Conservation (phyloP, 1,140 invertebrate species). For the Trichomalopsis sarcophagae region DNA sequence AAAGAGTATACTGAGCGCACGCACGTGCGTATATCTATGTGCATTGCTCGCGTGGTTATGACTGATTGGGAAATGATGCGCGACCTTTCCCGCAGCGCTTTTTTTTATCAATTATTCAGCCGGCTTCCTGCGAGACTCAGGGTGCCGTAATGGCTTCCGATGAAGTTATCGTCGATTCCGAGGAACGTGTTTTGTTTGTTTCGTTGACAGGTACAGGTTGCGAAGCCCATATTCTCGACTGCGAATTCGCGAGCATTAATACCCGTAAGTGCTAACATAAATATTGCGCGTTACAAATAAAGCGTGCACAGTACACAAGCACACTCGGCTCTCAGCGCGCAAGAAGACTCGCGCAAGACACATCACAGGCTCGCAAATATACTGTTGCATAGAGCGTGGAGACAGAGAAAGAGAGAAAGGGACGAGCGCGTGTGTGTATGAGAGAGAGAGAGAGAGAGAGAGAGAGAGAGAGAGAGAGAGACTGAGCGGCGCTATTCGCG, state of each 20-base stretch:
- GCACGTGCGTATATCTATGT: too few species aligned
- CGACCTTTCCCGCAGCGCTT: too few species aligned
- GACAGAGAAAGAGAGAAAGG: background rate
- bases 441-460: too few species aligned
- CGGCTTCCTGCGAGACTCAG: too few species aligned
- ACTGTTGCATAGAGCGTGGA: background rate
- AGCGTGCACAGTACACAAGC: background rate
- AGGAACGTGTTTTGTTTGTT: too few species aligned
- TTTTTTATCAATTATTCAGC: too few species aligned
- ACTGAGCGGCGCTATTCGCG: slow-evolving; percentile 49
- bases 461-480: background rate
- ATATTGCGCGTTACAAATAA: slow-evolving; percentile 41
- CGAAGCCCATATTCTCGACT: background rate
- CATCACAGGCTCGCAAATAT: background rate
- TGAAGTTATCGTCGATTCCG: background rate
- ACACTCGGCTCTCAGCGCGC: background rate
- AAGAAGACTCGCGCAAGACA: background rate
- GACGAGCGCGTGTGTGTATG: background rate
- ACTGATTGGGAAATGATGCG: background rate
- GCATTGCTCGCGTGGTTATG: background rate
- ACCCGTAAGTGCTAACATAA: slow-evolving; percentile 9
- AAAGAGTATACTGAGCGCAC: too few species aligned
- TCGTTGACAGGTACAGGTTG: too few species aligned
- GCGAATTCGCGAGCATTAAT: slow-evolving; percentile 16
- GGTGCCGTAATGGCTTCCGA: background rate